These are phyloP conservation scores for Camelus dromedarius DNA, from an alignment of 2,113 vertebrate genomes.

Conservation along the genomic window DNA sequence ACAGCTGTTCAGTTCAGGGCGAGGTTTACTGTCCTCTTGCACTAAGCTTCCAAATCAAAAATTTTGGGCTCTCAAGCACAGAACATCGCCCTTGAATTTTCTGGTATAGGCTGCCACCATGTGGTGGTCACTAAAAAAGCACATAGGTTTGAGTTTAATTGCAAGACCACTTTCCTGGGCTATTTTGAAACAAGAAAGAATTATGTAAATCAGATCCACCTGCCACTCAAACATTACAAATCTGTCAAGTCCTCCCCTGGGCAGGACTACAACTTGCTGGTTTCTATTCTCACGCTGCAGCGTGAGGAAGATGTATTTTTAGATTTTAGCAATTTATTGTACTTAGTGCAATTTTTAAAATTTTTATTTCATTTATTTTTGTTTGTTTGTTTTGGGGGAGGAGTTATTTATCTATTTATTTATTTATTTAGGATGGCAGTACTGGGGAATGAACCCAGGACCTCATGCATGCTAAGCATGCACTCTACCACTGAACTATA, in stretches of 20 bases:
- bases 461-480: too few relatives aligned
- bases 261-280: not conserved
- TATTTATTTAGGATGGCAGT: too few relatives aligned
- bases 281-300: not conserved
- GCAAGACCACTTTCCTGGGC: not conserved
- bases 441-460: too few relatives aligned
- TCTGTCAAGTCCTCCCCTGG: accelerated
- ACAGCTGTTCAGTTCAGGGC: slow-evolving; percentile 76
- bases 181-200: not conserved
- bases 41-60: not conserved
- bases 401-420: too few relatives aligned
- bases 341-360: not conserved
- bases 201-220: not conserved
- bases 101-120: slow-evolving; percentile 85
- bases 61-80: not conserved
- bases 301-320: not conserved
- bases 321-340: not conserved
- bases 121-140: slow-evolving; percentile 64
- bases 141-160: not conserved
- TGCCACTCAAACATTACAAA: not conserved
- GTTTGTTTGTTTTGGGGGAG: too few relatives aligned
- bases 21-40: slow-evolving; percentile 59
- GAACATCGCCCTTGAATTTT: not conserved
- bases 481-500: too few relatives aligned
- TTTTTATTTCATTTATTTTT: too few relatives aligned